Evolutionary conservation across 2,888 invertebrate genomes (phyloP), one percentile per base, ranked within the genome.

Genomic region (Lithodes maja): DNA sequence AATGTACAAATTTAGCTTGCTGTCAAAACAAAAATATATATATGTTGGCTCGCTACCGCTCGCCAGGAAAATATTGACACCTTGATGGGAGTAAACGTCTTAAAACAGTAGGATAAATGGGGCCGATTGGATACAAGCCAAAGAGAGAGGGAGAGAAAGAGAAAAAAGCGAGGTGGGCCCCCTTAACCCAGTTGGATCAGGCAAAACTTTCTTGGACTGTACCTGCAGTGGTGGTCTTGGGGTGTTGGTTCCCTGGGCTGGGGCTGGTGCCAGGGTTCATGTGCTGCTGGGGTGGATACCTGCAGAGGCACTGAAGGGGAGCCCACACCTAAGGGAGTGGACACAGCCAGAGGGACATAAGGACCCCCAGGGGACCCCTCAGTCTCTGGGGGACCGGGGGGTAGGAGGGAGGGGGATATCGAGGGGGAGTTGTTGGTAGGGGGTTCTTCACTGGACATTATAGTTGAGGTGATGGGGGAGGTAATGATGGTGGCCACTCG

Each of bases 241-340:
- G 88, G 84, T 0, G 88, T 84, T 1, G 88, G 61, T 55, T 83
- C 83, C 17, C 88, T 12, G 80, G 84, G 75, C 54, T 88, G 88
- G 55, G 88, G 88, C 9, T 88, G 88, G 68, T 88, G 88, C 88
- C 88, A 88, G 50, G 74, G 17, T n/a, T 88, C 87, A 0, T 33
- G 61, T 9, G 50, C n/a, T n/a, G 74, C 82, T 2, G 68, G 71
- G 3, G 54, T 9, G 53, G 78, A 12, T 3, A 54, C 50, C 3
- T 33, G 81, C 9, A 15, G 54, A 3, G 81, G 55, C 49, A 3
- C 1, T 2, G 54, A 52, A 74, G 33, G 87, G n/a, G 49, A 17
- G 81, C 50, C 33, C 1, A 71, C 71, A 12, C n/a, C 71, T 3
- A 71, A 5, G 12, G 71, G 71, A 17, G 17, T 17, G 15, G 71